phyloP scores from a whole-genome alignment of 2,888 invertebrate genomes.

The Isoperla grammatica region DNA sequence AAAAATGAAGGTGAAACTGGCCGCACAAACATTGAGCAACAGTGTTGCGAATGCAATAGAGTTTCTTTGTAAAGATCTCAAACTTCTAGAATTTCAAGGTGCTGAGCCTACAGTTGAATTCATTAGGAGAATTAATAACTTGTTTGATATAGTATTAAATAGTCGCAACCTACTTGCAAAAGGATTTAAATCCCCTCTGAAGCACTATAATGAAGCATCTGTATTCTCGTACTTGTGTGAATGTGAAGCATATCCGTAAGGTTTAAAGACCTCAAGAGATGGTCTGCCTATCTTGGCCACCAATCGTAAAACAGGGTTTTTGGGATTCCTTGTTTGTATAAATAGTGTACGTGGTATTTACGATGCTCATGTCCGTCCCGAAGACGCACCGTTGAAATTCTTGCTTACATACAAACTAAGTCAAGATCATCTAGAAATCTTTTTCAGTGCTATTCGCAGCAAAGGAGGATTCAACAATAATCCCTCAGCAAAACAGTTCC shows the following conservation, averaged over 20 bases:
- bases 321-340: too few relatives aligned
- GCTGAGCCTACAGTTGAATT: conserved; percentile 25
- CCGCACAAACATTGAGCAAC: conserved; percentile 21
- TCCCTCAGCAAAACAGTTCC: too few relatives aligned
- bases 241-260: too few relatives aligned
- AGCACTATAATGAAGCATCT: not conserved
- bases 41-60: conserved; percentile 23
- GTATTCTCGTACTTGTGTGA: not conserved
- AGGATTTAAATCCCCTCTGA: not conserved
- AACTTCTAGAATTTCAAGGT: conserved; percentile 15
- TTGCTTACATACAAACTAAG: conserved; percentile 22
- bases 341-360: conserved; percentile 1
- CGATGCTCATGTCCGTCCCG: not conserved
- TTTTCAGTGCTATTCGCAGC: too few relatives aligned
- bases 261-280: too few relatives aligned
- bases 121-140: conserved; percentile 15
- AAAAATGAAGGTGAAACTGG: not conserved
- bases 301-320: conserved; percentile 12
- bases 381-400: not conserved
- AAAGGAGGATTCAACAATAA: too few relatives aligned
- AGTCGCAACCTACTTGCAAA: not conserved
- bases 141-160: conserved; percentile 27
- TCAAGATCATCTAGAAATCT: too few relatives aligned
- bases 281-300: too few relatives aligned
- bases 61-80: conserved; percentile 18